Conservation (phyloP, 2,797 vertebrate species). For the Trematomus bernacchii region DNA sequence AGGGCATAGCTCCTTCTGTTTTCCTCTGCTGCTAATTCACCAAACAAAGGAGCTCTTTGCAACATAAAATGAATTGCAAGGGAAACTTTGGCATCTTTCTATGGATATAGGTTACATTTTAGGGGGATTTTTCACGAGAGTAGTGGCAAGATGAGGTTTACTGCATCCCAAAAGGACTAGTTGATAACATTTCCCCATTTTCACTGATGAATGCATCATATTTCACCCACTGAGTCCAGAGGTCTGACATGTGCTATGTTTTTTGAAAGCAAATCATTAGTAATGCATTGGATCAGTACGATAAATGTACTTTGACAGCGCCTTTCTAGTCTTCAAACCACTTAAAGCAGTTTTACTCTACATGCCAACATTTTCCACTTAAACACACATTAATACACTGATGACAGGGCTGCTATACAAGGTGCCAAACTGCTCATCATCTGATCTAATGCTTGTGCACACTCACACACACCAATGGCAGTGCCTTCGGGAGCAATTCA, state of each 20-base stretch:
- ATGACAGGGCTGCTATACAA: too few relatives aligned
- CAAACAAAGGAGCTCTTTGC: constrained; percentile 4
- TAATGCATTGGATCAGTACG: neutral
- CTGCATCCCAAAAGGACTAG: neutral
- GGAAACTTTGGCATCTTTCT: constrained; percentile 23
- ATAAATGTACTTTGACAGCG: too few relatives aligned
- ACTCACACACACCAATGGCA: too few relatives aligned
- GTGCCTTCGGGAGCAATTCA: too few relatives aligned
- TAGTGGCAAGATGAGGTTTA: constrained; percentile 4
- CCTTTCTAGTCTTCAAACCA: too few relatives aligned
- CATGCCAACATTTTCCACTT: too few relatives aligned
- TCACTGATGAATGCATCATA: neutral
- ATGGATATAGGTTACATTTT: neutral
- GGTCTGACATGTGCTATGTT: neutral
- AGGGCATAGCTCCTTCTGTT: constrained; percentile 67
- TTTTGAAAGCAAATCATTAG: neutral
- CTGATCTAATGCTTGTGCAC: too few relatives aligned
- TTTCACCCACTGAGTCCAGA: neutral
- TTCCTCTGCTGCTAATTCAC: constrained; percentile 30
- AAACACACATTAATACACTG: too few relatives aligned
- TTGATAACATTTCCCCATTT: neutral
- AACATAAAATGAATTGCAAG: neutral
- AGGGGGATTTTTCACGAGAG: neutral
- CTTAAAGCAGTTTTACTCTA: too few relatives aligned
- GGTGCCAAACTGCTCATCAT: too few relatives aligned